Evolutionary conservation across 92 coral and sea anemone genomes (phyloP), one percentile per base, ranked within the genome.

Genomic region (Palythoa grandis): DNA sequence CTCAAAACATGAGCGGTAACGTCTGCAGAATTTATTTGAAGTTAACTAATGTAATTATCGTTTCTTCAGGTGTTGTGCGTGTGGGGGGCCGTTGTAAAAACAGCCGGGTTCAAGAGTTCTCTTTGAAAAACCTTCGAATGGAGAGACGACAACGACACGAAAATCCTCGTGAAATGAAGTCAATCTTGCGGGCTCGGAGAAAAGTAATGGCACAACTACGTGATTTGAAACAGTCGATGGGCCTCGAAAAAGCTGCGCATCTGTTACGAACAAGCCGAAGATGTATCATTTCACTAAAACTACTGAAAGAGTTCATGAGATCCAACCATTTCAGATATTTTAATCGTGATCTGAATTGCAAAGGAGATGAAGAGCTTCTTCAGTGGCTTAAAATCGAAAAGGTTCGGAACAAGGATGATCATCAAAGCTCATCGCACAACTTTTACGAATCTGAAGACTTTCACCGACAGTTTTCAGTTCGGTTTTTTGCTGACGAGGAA

Each of bases 41-140:
- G 56, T 52, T 15, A 1, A 15, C 66, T 2, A 16, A 60, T 14
- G 1, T 3, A 22, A 19, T 19, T 0, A 48, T 47, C 19, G 11
- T 48, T 24, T 84, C 7, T 72, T 61, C 25, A 92, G 93, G 91
- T 84, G 79, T 96, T 48, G 95, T 94, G 37, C 94, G 98, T 14
- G 98, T 92, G 52, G 98, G 98, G 6, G 92, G 98, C 74, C 94
- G 98, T n/a, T 89, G 95, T 70, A 91, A 86, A 92, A 89, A 63
- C 52, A 73, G 84, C 61, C 72, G 37, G 15, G 89, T 96, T 43
- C 68, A 86, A 66, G 0, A 52, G 14, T 89, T 52, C 86, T 87
- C 83, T 83, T 79, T 95, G 53, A 83, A 11, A 37, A 52, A 52
- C 50, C 75, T 87, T 4, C 88, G 95, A 84, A 83, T 72, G 79